Evolutionary conservation across 2,888 invertebrate genomes (phyloP), one percentile per base, ranked within the genome.

Genomic region (Cerastis leucographa): DNA sequence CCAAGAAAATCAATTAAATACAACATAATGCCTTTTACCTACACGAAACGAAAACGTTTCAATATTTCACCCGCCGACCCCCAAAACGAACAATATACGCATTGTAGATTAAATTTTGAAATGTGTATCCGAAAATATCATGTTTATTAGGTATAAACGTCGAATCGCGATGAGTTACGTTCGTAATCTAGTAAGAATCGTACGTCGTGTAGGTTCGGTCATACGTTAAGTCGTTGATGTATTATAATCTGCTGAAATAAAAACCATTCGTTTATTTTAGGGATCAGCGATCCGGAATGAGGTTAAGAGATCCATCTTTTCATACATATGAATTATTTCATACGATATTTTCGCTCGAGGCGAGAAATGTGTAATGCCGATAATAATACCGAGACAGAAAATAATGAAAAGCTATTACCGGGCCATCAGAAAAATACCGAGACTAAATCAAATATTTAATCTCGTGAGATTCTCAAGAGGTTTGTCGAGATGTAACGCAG

Each of bases 111-210:
- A 89, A 90, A 91, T 88, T 87, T 88, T 88, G 85, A 82, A 86
- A 86, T 84, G 85, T 89, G 83, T 84, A 88, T 87, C 84, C 90
- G 77, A 93, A 91, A 94, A 95, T 94, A 93, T 93, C 94, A 94
- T 94, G 94, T 94, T 94, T 94, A 94, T 93, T 91, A 92, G 90
- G 88, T 91, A 94, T 95, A 95, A 95, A 94, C 88, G 92, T 93
- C 91, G 87, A 87, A 84, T 81, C 86, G 78, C 89, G 85, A 91
- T 94, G 93, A 94, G 92, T 93, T 93, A 94, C 91, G 87, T 84
- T 81, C 80, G 88, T 93, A 93, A 94, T 94, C 92, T 91, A 89
- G 85, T 92, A 90, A 90, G 91, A 92, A 92, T 92, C 90, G 88
- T 56, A 35, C 73, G 64, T 35, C 80, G 54, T 90, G 91, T 91